Percentiles rank a stretch among this genome's conserved stretches.
phyloP scores from a whole-genome alignment of 2,113 vertebrate species.

The Passer montanus region DNA sequence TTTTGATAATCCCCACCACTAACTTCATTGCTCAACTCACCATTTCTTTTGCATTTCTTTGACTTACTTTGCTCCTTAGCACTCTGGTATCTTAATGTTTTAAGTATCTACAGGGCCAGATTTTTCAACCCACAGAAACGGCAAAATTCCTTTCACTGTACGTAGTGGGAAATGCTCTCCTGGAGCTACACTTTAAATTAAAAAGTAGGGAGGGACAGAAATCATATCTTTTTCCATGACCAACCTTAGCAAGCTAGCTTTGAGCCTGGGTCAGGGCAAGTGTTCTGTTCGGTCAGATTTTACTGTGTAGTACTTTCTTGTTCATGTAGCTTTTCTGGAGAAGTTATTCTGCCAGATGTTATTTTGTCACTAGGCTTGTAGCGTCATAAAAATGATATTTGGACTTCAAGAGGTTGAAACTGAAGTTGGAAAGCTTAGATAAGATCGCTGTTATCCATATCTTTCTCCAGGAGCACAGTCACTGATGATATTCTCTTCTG shows the following conservation, averaged over 20 bases:
- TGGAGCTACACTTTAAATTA: neutral
- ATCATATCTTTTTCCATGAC: conserved; percentile 2
- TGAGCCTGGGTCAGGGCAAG: neutral
- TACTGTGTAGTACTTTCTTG: conserved; percentile 18
- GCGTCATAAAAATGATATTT: conserved; percentile 37
- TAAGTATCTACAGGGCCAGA: neutral
- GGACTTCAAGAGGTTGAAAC: conserved; percentile 43
- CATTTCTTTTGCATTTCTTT: neutral
- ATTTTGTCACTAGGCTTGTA: conserved; percentile 49
- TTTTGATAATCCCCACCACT: neutral
- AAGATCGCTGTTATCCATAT: neutral
- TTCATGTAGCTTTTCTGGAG: conserved; percentile 25
- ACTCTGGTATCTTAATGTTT: neutral
- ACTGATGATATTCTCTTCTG: conserved; percentile 17
- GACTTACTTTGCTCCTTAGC: conserved; percentile 15
- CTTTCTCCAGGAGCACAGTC: neutral
- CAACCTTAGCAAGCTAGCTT: neutral
- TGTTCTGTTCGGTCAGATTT: neutral
- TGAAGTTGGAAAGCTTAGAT: conserved; percentile 23
- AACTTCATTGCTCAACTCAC: neutral
- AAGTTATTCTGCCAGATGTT: conserved; percentile 22
- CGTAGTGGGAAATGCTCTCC: neutral
- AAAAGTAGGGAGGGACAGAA: neutral
- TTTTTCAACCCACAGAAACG: neutral
- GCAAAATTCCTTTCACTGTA: neutral